These are phyloP conservation scores for Gasterosteus aculeatus DNA, from an alignment of 2,113 vertebrate genomes.

Conservation along the genomic window DNA sequence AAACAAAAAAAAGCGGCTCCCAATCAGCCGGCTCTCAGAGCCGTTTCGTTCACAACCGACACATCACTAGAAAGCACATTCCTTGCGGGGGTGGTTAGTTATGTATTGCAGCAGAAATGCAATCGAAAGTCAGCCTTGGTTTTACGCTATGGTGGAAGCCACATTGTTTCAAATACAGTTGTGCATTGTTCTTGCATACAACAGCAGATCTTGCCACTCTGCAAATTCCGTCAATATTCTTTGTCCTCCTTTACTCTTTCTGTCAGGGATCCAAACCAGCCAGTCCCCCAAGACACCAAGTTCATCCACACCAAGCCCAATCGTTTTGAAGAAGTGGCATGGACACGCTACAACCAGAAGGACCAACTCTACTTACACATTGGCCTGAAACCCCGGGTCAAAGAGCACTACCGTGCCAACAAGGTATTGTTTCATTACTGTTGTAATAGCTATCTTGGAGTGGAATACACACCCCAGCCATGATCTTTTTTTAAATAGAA, in stretches of 20 bases:
- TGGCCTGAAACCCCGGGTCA: conserved; percentile 96
- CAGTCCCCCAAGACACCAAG: conserved; percentile 98
- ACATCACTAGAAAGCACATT: too few species aligned
- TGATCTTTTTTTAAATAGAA: neutral
- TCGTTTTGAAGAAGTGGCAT: conserved; percentile 98
- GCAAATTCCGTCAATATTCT: neutral
- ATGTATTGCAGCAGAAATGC: too few species aligned
- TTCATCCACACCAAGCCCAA: conserved; percentile 99
- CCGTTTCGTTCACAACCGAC: too few species aligned
- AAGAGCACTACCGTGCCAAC: conserved; percentile 98
- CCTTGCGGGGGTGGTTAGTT: too few species aligned
- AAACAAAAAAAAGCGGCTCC: too few species aligned
- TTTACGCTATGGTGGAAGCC: neutral
- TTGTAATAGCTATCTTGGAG: neutral
- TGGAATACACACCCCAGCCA: neutral
- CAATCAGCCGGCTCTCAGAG: too few species aligned
- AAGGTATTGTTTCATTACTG: conserved; percentile 74
- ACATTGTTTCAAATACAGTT: neutral
- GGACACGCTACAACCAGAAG: conserved; percentile 98
- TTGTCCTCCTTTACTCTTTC: conserved; percentile 25
- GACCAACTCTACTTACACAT: conserved; percentile 98
- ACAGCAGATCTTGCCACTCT: neutral
- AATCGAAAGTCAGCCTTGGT: too few species aligned
- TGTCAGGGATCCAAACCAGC: conserved; percentile 95
- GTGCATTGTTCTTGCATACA: neutral